These are phyloP conservation scores for Drosophila pandora DNA, from an alignment of 1,140 invertebrate species.

Conservation along the genomic window DNA sequence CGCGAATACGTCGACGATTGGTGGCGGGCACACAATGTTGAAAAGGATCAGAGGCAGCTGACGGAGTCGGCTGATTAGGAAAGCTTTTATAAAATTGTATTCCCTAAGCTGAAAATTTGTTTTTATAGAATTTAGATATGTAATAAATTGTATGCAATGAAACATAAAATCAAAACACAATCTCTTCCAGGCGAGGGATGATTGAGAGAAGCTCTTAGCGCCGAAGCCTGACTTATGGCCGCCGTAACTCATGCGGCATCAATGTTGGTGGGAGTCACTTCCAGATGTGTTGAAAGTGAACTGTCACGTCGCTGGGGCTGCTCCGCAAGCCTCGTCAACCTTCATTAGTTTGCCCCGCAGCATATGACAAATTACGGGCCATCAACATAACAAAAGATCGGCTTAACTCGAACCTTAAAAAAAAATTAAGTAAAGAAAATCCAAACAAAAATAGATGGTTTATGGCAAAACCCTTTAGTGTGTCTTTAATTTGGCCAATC, in stretches of 20 bases:
- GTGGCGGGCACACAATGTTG: conserved; percentile 47
- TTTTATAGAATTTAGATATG: conserved; percentile 20
- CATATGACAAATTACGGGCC: conserved; percentile 63
- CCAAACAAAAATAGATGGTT: conserved; percentile 7
- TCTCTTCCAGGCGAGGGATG: neutral
- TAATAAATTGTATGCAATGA: conserved; percentile 37
- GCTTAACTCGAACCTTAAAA: conserved; percentile 22
- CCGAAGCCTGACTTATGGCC: conserved; percentile 11
- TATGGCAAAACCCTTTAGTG: conserved; percentile 54
- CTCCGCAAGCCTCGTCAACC: conserved; percentile 50
- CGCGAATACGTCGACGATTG: conserved; percentile 62
- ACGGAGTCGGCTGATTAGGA: neutral
- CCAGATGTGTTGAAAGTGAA: conserved; percentile 51
- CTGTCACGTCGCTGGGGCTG: conserved; percentile 87
- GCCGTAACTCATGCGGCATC: conserved; percentile 37
- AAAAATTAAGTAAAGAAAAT: conserved; percentile 30
- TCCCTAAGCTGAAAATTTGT: conserved; percentile 32
- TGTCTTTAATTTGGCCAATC: conserved; percentile 56
- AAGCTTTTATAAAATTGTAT: conserved; percentile 9
- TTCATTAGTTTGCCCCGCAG: conserved; percentile 30
- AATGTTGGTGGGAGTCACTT: conserved; percentile 39
- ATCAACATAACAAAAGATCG: conserved; percentile 71
- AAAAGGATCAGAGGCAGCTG: neutral
- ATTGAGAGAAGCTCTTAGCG: conserved; percentile 8
- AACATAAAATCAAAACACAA: neutral